Evolutionary conservation across 2,888 invertebrate genomes (phyloP).

Genomic region (Carcina quercana): DNA sequence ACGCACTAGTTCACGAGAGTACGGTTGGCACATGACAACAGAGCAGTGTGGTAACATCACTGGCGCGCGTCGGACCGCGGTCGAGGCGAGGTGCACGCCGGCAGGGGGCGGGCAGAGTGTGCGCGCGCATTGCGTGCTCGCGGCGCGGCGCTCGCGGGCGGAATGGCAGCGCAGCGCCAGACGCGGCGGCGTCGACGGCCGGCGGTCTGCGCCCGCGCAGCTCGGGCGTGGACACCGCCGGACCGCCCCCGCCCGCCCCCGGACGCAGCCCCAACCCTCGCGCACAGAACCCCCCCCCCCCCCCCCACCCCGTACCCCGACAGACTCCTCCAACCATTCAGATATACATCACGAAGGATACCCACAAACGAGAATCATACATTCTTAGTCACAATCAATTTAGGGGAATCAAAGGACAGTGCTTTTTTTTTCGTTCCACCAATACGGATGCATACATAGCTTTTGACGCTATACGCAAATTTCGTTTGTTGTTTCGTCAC

Average conservation of each 20-base stretch:
- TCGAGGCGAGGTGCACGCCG: constrained; percentile 43
- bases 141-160: constrained; percentile 42
- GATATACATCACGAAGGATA: background rate
- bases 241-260: constrained; percentile 26
- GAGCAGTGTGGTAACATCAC: constrained; percentile 60
- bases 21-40: constrained; percentile 56
- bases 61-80: constrained; percentile 52
- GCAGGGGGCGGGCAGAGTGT: constrained; percentile 27
- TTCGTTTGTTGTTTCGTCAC: no score
- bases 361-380: no score
- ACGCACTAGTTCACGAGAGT: constrained; percentile 58
- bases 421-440: no score
- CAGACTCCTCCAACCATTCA: constrained; percentile 8
- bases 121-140: constrained; percentile 34
- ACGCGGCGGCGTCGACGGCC: constrained; percentile 47
- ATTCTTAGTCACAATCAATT: no score
- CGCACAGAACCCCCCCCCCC: constrained; percentile 22
- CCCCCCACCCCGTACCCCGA: constrained; percentile 12
- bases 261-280: constrained; percentile 15
- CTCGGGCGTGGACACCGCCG: constrained; percentile 21
- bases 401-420: background rate
- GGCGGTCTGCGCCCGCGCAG: constrained; percentile 23
- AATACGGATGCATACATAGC: no score
- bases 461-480: no score
- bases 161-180: constrained; percentile 36